A percentile compares a stretch with the other conserved stretches of the same genome.
Evolutionary conservation across 1,140 invertebrate genomes (phyloP).

Genomic region (Pachyrhynchus sulphureomaculatus): DNA sequence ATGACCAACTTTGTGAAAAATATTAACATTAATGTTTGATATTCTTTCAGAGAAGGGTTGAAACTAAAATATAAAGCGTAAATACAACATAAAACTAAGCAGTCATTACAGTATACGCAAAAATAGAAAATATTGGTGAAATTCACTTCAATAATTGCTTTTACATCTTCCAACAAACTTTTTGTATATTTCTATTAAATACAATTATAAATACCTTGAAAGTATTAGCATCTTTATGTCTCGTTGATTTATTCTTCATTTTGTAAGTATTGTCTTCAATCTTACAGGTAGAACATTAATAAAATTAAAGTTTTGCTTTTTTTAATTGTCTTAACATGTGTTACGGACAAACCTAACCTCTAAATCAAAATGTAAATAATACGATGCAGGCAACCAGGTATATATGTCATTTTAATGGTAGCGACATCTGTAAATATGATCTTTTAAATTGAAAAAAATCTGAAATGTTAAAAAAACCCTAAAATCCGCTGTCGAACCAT

Average conservation of each 20-base stretch:
- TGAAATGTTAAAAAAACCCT: no score
- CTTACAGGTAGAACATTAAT: neutral
- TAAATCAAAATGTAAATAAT: no score
- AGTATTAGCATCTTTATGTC: slow-evolving; percentile 77
- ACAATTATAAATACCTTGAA: slow-evolving; percentile 65
- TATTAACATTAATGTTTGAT: slow-evolving; percentile 77
- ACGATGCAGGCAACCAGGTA: no score
- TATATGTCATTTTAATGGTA: no score
- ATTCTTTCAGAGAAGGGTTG: slow-evolving; percentile 83
- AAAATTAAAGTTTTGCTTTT: no score
- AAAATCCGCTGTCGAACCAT: no score
- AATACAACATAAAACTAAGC: slow-evolving; percentile 1
- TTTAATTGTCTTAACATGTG: no score
- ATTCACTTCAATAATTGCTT: neutral
- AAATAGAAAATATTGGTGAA: neutral
- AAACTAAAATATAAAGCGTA: slow-evolving; percentile 66
- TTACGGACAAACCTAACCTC: neutral
- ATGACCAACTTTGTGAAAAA: slow-evolving; percentile 75
- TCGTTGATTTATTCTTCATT: slow-evolving; percentile 76
- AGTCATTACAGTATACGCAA: neutral
- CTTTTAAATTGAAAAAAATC: no score
- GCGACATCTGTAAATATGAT: no score
- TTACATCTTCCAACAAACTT: no score
- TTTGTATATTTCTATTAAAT: no score
- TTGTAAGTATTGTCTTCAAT: neutral